These are phyloP conservation scores for Cheilosia scutellata DNA, from an alignment of 2,888 invertebrate species.

Conservation along the genomic window DNA sequence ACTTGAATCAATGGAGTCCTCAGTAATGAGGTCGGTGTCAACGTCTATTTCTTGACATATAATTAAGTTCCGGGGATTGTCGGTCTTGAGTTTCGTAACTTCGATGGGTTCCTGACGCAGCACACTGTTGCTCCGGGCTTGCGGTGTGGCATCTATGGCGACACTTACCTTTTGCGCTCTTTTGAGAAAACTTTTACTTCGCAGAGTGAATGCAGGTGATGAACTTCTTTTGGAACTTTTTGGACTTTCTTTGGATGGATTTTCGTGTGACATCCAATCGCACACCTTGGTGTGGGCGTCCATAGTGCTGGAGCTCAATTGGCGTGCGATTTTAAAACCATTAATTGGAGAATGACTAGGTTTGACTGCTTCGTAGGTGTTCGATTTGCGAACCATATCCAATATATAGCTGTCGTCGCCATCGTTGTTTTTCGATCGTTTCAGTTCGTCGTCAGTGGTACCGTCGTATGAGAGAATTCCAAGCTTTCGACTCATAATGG, in stretches of 20 bases:
- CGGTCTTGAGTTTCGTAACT: slow-evolving; percentile 85
- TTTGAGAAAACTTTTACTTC: slow-evolving; percentile 83
- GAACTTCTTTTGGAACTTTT: slow-evolving; percentile 83
- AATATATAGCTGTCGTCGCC: slow-evolving; percentile 83
- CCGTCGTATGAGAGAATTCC: slow-evolving; percentile 83
- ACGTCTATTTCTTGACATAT: slow-evolving; percentile 83
- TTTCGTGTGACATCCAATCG: slow-evolving; percentile 93
- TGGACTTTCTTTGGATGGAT: slow-evolving; percentile 81
- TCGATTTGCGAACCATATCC: slow-evolving; percentile 82
- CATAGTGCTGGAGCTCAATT: slow-evolving; percentile 91
- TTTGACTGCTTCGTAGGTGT: slow-evolving; percentile 83
- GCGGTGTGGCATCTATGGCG: slow-evolving; percentile 91
- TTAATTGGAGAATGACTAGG: slow-evolving; percentile 84
- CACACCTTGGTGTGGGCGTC: slow-evolving; percentile 94
- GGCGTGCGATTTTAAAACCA: slow-evolving; percentile 88
- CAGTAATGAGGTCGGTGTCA: slow-evolving; percentile 81
- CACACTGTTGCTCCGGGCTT: slow-evolving; percentile 89
- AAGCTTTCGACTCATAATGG: slow-evolving; percentile 80
- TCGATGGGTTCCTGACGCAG: slow-evolving; percentile 91
- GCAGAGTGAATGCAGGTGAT: slow-evolving; percentile 79
- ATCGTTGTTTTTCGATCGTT: slow-evolving; percentile 81
- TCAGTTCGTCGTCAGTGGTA: slow-evolving; percentile 83
- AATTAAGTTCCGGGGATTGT: slow-evolving; percentile 81
- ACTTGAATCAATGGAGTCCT: slow-evolving; percentile 82
- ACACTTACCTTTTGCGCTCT: slow-evolving; percentile 90